Percentiles rank a stretch among this genome's conserved stretches.
These are phyloP conservation scores for Palythoa caribaeorum DNA, from an alignment of 92 coral and sea anemone species.

Conservation along the genomic window DNA sequence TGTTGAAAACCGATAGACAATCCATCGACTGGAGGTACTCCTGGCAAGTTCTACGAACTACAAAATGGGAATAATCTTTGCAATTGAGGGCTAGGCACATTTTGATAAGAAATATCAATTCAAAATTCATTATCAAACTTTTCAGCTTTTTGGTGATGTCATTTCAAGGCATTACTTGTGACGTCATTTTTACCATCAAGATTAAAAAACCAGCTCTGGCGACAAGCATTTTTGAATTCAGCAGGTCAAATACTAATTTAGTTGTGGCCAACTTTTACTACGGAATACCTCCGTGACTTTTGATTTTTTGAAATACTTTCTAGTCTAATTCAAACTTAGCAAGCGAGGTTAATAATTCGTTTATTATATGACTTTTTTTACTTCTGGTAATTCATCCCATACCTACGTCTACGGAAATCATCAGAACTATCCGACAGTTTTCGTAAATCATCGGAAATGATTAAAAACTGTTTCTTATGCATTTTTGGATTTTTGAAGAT, in stretches of 20 bases:
- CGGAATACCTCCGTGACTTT: constrained; percentile 39
- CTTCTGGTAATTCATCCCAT: too few relatives aligned
- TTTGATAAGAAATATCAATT: background rate
- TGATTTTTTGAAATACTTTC: constrained; percentile 14
- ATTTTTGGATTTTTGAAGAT: too few relatives aligned
- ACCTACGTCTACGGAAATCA: too few relatives aligned
- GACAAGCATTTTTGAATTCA: constrained; percentile 48
- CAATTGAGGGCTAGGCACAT: background rate
- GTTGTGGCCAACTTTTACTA: constrained; percentile 51
- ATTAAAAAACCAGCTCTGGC: constrained; percentile 45
- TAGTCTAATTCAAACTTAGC: background rate
- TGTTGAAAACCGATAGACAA: constrained; percentile 41
- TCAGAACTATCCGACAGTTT: too few relatives aligned
- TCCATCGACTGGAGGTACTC: constrained; percentile 11
- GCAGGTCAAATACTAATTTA: constrained; percentile 31
- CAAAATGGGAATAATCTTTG: background rate
- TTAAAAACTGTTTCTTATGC: too few relatives aligned
- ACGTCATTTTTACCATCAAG: too few relatives aligned
- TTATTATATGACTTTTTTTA: too few relatives aligned
- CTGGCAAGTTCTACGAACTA: background rate
- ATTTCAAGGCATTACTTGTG: background rate
- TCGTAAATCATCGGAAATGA: too few relatives aligned
- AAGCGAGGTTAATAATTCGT: too few relatives aligned
- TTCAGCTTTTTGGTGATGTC: constrained; percentile 16
- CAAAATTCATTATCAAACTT: background rate